Evolutionary conservation across 1,140 invertebrate species (phyloP).

Genomic region (Hesperophylax magnus): DNA sequence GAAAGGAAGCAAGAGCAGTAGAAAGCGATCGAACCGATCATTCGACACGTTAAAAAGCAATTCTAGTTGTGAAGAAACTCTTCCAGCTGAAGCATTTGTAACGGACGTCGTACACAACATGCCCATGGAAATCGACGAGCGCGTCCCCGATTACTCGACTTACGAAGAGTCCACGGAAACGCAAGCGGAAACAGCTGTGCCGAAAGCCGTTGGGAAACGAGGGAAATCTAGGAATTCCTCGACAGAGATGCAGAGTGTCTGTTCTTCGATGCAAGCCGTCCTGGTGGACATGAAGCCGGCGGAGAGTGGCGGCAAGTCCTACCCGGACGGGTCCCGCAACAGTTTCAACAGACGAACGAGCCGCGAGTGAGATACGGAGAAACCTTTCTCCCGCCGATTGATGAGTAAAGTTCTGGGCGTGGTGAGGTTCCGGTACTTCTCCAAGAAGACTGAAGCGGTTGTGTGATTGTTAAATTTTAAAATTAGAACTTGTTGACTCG

Average conservation of each 20-base stretch:
- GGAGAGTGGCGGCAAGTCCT: constrained; percentile 64
- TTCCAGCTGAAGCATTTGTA: not conserved
- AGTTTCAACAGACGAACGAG: constrained; percentile 48
- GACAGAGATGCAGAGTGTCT: constrained; percentile 34
- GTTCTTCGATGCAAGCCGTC: constrained; percentile 63
- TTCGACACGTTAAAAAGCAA: constrained; percentile 19
- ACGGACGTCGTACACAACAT: constrained; percentile 3
- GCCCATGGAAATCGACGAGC: not conserved
- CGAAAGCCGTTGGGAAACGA: not conserved
- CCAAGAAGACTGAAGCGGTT: constrained; percentile 12
- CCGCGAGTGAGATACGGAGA: constrained; percentile 36
- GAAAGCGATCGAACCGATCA: constrained; percentile 11
- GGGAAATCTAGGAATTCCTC: not conserved
- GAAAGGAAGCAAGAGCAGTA: constrained; percentile 12
- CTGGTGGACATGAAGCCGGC: constrained; percentile 63
- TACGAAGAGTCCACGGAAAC: constrained; percentile 8
- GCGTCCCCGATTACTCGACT: not conserved
- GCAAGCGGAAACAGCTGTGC: not conserved
- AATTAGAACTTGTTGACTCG: too few species aligned
- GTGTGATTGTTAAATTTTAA: constrained; percentile 17
- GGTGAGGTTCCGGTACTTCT: constrained; percentile 17
- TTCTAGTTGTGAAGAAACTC: constrained; percentile 40
- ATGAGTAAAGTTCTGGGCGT: constrained; percentile 21
- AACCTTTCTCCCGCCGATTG: constrained; percentile 6
- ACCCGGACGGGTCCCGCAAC: constrained; percentile 69